Evolutionary conservation across 2,113 vertebrate species (phyloP).

Genomic region (Pachyramphus minor): DNA sequence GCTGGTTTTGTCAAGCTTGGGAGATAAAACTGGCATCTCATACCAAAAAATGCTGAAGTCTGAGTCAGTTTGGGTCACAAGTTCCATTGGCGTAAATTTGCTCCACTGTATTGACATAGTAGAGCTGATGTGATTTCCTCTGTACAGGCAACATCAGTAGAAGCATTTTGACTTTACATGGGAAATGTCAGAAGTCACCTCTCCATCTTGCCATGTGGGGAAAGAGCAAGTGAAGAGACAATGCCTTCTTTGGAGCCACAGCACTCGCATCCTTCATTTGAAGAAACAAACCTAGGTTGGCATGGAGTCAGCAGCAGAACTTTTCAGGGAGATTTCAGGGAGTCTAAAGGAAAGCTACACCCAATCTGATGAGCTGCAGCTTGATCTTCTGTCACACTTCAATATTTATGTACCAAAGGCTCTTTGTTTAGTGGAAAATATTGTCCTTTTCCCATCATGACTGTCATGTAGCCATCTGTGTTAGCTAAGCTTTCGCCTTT

Average conservation of each 20-base stretch:
- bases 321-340: background rate
- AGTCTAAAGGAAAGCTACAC: background rate
- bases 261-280: background rate
- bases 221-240: background rate
- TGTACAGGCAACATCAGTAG: background rate
- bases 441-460: background rate
- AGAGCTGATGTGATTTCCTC: background rate
- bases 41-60: background rate
- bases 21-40: constrained; percentile 13
- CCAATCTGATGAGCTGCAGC: background rate
- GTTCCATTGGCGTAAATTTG: background rate
- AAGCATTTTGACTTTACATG: background rate
- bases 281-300: background rate
- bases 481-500: background rate
- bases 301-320: background rate
- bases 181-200: background rate
- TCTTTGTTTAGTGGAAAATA: background rate
- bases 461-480: background rate
- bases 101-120: background rate
- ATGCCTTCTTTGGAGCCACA: background rate
- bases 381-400: background rate
- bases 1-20: constrained; percentile 25
- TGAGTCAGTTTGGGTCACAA: background rate
- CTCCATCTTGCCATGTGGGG: background rate
- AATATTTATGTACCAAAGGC: background rate